Evolutionary conservation across 1,140 invertebrate genomes (phyloP).

Genomic region (Drosophila sturtevanti): DNA sequence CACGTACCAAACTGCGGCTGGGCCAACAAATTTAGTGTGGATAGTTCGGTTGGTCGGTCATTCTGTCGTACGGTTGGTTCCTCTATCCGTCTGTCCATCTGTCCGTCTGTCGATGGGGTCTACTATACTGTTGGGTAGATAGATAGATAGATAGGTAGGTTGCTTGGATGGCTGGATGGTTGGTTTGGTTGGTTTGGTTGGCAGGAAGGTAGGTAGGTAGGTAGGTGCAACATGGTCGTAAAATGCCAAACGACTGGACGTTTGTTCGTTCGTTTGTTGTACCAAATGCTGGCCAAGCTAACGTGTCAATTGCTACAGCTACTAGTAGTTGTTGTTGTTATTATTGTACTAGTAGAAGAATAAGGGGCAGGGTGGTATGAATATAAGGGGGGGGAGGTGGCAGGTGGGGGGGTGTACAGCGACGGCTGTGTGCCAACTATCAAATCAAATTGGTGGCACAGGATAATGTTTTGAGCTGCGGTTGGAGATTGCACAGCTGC

Average conservation of each 20-base stretch:
- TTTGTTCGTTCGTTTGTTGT: conserved; percentile 51
- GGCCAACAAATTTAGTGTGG: conserved; percentile 40
- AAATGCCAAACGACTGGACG: conserved; percentile 53
- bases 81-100: neutral
- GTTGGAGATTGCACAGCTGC: conserved; percentile 48
- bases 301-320: conserved; percentile 70
- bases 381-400: too few species aligned
- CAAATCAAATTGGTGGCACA: conserved; percentile 79
- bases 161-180: too few species aligned
- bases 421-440: conserved; percentile 62
- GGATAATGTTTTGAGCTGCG: conserved; percentile 79
- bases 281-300: conserved; percentile 72
- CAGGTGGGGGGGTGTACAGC: conserved; percentile 22
- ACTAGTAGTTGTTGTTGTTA: too few species aligned
- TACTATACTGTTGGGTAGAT: neutral
- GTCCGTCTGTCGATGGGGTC: neutral
- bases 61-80: neutral
- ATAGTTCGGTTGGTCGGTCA: conserved; percentile 10
- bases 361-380: neutral
- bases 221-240: conserved; percentile 77
- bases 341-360: too few species aligned
- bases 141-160: too few species aligned
- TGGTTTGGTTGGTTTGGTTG: too few species aligned
- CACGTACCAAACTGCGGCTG: conserved; percentile 63
- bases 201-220: conserved; percentile 31